Base-by-base conservation (phyloP, 2,113 vertebrate genomes). In the Campylomormyrus tamandua region DNA sequence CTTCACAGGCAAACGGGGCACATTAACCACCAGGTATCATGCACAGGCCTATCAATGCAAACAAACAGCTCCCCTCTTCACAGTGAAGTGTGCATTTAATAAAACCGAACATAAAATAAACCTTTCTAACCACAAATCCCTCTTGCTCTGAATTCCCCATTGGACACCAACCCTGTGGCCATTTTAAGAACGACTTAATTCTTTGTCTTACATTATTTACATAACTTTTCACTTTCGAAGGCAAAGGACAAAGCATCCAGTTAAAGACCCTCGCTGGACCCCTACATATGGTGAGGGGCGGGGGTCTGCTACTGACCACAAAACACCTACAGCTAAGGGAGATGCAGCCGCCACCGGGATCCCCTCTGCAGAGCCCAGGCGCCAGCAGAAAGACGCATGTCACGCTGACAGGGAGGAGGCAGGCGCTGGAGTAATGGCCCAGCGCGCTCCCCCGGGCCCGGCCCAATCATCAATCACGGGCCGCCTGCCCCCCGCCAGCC, bases 381-480 rank as follows among this genome's bases (percentile, higher is more conserved):
- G n/a, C n/a, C n/a, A 27, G 10, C 62, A 11, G 62, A 66, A n/a
- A 70, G 62, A 70, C 27, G 3, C 62, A 70, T 31, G 62, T 13
- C 62, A 31, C n/a, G 62, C 62, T 31, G 62, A 31, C n/a, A n/a
- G 31, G n/a, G 1, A 86, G 9, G 46, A 91, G 91, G 24, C 49
- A 5, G 62, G 27, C 27, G 46, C 19, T 1, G 90, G 89, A 90
- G 91, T 86, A 70, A 89, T 89, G 52, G 84, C 92, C 21, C 39
- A 66, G 89, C 88, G 90, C 88, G 91, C 91, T 93, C 93, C 93
- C 93, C 74, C 90, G 92, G 92, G 95, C 94, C 91, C 91, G 5
- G 91, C 91, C 93, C 93, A 95, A 96, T 96, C 96, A 96, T 97
- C 95, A 96, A 97, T 97, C 96, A 97, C 90, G 93, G 92, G 95